Conservation (phyloP, 2,113 vertebrate species). For the Austrofundulus limnaeus region DNA sequence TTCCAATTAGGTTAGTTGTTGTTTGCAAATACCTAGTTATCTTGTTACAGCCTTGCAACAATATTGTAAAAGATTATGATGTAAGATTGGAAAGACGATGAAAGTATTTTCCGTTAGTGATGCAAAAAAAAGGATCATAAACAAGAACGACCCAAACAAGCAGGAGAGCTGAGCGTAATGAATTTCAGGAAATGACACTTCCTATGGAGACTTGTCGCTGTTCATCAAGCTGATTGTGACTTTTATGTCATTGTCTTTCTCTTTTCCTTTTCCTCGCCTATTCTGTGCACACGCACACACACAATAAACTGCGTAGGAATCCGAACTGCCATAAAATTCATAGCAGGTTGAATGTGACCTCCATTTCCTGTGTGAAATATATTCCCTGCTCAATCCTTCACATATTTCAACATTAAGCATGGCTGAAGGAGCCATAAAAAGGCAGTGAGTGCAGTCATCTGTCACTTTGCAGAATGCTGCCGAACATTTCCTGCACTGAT, state of each 20-base stretch:
- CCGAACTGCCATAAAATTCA: constrained; percentile 60
- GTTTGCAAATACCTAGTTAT: no score
- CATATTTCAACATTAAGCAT: constrained; percentile 64
- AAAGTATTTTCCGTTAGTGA: neutral
- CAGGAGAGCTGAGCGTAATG: constrained; percentile 26
- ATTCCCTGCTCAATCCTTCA: constrained; percentile 50
- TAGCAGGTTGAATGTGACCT: constrained; percentile 65
- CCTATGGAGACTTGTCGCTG: constrained; percentile 38
- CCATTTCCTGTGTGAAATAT: constrained; percentile 55
- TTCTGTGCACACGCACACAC: constrained; percentile 13
- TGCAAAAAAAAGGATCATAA: constrained; percentile 5
- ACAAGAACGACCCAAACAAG: constrained; percentile 33
- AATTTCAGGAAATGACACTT: constrained; percentile 48
- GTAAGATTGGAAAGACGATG: neutral
- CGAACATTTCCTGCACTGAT: constrained; percentile 41
- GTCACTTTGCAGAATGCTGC: constrained; percentile 61
- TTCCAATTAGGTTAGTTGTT: no score
- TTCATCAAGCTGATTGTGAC: constrained; percentile 62
- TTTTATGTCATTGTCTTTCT: constrained; percentile 51
- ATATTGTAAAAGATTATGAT: neutral
- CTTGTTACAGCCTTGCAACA: no score
- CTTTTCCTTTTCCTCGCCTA: constrained; percentile 10
- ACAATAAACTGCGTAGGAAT: constrained; percentile 23
- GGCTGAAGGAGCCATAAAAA: constrained; percentile 63
- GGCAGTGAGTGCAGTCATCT: constrained; percentile 50